Evolutionary conservation across 2,888 invertebrate genomes (phyloP), one percentile per base, ranked within the genome.

Genomic region (Spialia ferax): DNA sequence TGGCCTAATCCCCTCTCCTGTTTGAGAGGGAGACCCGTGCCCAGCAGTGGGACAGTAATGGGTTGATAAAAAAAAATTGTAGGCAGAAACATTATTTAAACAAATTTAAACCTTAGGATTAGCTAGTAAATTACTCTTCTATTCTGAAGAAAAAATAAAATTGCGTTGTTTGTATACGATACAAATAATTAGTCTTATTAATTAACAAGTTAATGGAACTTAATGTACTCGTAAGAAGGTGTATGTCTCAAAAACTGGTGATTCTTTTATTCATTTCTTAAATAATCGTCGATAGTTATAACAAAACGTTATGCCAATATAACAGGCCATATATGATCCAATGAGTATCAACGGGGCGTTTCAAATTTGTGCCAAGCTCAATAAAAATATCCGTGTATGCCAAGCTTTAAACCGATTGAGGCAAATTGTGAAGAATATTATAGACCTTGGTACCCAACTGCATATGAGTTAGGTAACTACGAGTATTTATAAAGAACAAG

Each of bases 341-440:
- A 67, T 66, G 66, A 56, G 55, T 48, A 67, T 67, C 32, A 67
- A 67, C 35, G 61, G 7, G 55, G 55, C 57, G 29, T 52, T 59
- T 38, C 23, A 56, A 48, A 67, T 56, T 54, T 61, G 67, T 67
- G 67, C 67, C 67, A 67, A 67, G 67, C 48, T 26, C 61, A 45
- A 67, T 62, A 61, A 62, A 67, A 55, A 66, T 61, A 61, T 61
- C 45, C 52, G 18, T 60, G 60, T 67, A 61, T 48, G 67, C 67
- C 67, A 67, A 67, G 56, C 55, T 67, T 67, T 62, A 56, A 61
- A 67, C 55, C 55, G 48, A 61, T 56, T 61, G 55, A 60, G 22
- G 55, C 26, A 55, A 61, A 55, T 55, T 18, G 67, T 1, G 15
- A 26, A 42, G 23, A 59, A 52, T 45, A 45, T 45, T 45, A 45